A percentile compares a stretch with the other conserved stretches of the same genome.
Evolutionary conservation across 1,140 invertebrate genomes (phyloP).

Genomic region (Callitettix versicolor): DNA sequence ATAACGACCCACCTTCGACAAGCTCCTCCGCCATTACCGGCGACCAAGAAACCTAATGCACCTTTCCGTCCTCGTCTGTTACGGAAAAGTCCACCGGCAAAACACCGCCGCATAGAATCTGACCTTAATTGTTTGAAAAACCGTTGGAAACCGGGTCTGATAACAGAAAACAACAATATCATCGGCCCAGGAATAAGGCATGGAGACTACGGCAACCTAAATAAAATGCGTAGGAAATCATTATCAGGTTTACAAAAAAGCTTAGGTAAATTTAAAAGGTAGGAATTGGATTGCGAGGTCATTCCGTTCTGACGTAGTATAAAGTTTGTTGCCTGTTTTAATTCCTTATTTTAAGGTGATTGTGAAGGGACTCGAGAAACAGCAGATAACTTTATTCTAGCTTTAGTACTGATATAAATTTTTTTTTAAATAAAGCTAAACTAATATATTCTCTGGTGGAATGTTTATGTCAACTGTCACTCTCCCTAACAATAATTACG

Average conservation of each 20-base stretch:
- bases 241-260: background rate
- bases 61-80: slow-evolving; percentile 3
- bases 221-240: slow-evolving; percentile 6
- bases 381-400: background rate
- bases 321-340: background rate
- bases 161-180: slow-evolving; percentile 2
- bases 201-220: background rate
- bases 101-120: background rate
- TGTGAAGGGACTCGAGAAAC: slow-evolving; percentile 6
- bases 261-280: slow-evolving; percentile 8
- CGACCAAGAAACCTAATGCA: background rate
- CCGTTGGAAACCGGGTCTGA: background rate
- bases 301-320: background rate
- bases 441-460: background rate
- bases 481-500: background rate
- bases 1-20: slow-evolving; percentile 32
- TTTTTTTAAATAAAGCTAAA: background rate
- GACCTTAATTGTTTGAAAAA: background rate
- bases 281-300: background rate
- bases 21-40: background rate
- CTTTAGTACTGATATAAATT: background rate
- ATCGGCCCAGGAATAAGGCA: background rate
- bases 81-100: slow-evolving; percentile 5
- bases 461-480: background rate
- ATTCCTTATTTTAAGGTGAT: background rate